These are phyloP conservation scores for Microctenopoma stevenorrisi DNA, from an alignment of 2,797 vertebrate species.

Conservation along the genomic window DNA sequence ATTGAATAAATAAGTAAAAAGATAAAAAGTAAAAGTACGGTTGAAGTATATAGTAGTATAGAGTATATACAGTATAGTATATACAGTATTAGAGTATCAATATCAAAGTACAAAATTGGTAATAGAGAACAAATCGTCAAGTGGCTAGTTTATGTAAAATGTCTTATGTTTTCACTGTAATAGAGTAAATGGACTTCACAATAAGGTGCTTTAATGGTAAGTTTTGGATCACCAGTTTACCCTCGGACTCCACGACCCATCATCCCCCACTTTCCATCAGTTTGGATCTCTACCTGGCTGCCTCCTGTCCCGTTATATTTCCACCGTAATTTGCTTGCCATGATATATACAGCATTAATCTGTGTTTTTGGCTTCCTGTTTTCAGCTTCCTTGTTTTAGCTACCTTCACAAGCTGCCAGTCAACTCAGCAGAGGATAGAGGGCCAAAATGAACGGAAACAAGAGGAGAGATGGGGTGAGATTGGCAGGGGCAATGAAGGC, in stretches of 20 bases:
- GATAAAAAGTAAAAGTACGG: no score
- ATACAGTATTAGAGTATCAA: neutral
- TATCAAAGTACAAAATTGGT: neutral
- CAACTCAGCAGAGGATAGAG: slow-evolving; percentile 40
- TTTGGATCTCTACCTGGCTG: no score
- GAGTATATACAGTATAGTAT: no score
- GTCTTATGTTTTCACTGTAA: no score
- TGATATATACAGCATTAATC: neutral
- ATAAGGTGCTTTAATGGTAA: no score
- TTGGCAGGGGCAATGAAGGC: slow-evolving; percentile 52
- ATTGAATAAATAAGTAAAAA: no score
- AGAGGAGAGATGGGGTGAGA: slow-evolving; percentile 46
- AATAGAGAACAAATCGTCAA: neutral
- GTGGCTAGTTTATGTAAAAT: no score
- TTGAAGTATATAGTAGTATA: no score
- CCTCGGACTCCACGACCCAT: no score
- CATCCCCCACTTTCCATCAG: no score
- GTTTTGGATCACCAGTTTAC: no score
- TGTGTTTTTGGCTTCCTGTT: slow-evolving; percentile 14
- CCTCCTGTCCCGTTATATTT: neutral
- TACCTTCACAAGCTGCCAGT: slow-evolving; percentile 40
- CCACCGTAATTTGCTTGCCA: neutral
- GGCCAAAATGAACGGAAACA: slow-evolving; percentile 33
- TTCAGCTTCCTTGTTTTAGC: neutral
- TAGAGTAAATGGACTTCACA: no score